Conservation (phyloP, 2,888 invertebrate species). For the Caenorhabditis japonica region DNA sequence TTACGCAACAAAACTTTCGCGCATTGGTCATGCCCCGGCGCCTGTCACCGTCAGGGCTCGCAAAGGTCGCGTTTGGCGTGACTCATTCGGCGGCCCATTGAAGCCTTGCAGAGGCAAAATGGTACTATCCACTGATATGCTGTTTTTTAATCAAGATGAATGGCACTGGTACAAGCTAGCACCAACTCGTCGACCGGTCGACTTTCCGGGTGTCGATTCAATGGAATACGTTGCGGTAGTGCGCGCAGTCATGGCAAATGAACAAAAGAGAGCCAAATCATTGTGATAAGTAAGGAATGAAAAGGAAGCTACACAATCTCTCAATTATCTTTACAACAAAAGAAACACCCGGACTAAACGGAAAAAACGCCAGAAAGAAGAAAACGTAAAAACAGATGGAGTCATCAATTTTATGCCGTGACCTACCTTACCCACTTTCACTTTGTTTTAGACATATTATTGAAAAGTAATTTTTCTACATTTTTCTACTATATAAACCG, state of each 20-base stretch:
- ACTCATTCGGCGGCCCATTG: conserved; percentile 42
- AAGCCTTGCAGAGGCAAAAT: conserved; percentile 40
- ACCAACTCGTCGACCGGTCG: conserved; percentile 3
- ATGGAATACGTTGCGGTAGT: too few relatives aligned
- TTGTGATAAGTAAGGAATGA: too few relatives aligned
- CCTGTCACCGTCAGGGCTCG: conserved; percentile 32
- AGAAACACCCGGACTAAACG: not conserved
- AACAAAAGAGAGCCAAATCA: too few relatives aligned
- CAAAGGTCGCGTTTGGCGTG: conserved; percentile 29
- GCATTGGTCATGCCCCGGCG: conserved; percentile 48
- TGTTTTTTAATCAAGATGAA: conserved; percentile 44
- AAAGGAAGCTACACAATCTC: too few relatives aligned
- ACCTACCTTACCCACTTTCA: not conserved
- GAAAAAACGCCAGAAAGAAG: not conserved
- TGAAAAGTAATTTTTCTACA: too few relatives aligned
- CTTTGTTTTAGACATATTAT: too few relatives aligned
- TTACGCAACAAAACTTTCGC: conserved; percentile 50
- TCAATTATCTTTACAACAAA: not conserved
- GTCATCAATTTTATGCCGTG: conserved; percentile 37
- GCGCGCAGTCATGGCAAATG: too few relatives aligned
- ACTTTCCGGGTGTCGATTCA: too few relatives aligned
- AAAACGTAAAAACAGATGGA: conserved; percentile 3
- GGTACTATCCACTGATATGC: conserved; percentile 43
- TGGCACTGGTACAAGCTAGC: conserved; percentile 42
- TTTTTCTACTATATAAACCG: too few relatives aligned